These are phyloP conservation scores for Chrysolina oricalcia DNA, from an alignment of 2,888 invertebrate species.

Conservation along the genomic window DNA sequence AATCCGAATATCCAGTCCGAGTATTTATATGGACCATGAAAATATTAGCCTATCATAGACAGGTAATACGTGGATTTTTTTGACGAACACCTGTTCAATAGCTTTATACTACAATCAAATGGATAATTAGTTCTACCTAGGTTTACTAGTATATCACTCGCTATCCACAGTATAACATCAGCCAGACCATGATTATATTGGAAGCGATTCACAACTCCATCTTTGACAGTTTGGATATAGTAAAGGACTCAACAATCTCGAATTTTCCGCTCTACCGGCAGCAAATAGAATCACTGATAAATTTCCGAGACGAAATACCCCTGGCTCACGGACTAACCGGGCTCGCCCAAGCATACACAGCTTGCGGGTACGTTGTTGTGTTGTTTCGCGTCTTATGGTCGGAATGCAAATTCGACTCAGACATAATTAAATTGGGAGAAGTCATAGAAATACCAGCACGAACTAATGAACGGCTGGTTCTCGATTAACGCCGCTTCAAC, in stretches of 20 bases:
- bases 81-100: too few species aligned
- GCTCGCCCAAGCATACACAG: conserved; percentile 13
- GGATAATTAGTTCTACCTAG: too few species aligned
- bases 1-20: too few species aligned
- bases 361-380: conserved; percentile 24
- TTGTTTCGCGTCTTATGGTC: conserved; percentile 24
- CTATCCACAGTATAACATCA: too few species aligned
- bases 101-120: too few species aligned
- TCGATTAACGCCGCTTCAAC: conserved; percentile 8
- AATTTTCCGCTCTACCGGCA: background rate
- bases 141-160: too few species aligned
- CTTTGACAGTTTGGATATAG: too few species aligned
- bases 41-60: too few species aligned
- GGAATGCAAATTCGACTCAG: conserved; percentile 20
- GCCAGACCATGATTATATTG: too few species aligned
- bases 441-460: conserved; percentile 23
- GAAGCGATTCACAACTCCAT: too few species aligned
- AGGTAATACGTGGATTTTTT: too few species aligned
- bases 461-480: conserved; percentile 22
- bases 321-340: background rate
- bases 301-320: background rate
- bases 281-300: background rate
- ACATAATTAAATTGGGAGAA: conserved; percentile 23
- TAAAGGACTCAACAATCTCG: background rate
- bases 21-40: too few species aligned